A percentile compares a stretch with the other conserved stretches of the same genome.
These are phyloP conservation scores for Miniopterus natalensis DNA, from an alignment of 2,113 vertebrate genomes.

Conservation along the genomic window DNA sequence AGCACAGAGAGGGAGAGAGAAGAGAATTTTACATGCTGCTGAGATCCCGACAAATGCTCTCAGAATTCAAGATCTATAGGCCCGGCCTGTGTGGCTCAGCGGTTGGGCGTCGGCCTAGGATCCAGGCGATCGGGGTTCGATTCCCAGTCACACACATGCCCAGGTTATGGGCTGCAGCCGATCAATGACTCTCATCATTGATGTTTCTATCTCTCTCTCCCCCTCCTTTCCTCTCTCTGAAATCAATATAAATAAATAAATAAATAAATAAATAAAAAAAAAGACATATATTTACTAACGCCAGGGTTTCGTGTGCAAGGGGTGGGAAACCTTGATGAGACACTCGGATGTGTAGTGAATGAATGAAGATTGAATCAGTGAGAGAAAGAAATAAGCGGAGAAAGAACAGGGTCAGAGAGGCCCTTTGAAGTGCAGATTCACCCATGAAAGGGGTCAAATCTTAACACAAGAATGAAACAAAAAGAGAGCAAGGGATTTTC, in stretches of 20 bases:
- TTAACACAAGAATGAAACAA: neutral
- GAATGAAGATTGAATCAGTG: neutral
- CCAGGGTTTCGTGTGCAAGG: neutral
- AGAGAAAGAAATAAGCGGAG: neutral
- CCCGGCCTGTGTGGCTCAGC: too few species aligned
- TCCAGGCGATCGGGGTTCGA: too few species aligned
- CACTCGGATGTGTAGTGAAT: neutral
- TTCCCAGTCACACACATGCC: too few species aligned
- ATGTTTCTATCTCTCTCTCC: too few species aligned
- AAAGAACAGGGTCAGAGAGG: neutral
- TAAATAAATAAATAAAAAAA: too few species aligned
- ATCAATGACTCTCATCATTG: too few species aligned
- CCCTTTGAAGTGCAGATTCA: neutral
- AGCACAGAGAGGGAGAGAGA: conserved; percentile 67
- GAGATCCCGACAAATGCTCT: neutral
- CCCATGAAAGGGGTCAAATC: neutral
- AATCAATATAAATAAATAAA: too few species aligned
- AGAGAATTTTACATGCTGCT: conserved; percentile 72
- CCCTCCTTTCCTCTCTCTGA: too few species aligned
- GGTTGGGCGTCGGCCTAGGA: too few species aligned
- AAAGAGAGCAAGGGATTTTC: neutral
- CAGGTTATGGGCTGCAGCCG: too few species aligned
- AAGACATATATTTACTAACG: neutral
- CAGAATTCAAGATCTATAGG: neutral
- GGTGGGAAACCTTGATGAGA: neutral